phyloP scores from a whole-genome alignment of 2,888 invertebrate genomes.

The Morinoia aosen region DNA sequence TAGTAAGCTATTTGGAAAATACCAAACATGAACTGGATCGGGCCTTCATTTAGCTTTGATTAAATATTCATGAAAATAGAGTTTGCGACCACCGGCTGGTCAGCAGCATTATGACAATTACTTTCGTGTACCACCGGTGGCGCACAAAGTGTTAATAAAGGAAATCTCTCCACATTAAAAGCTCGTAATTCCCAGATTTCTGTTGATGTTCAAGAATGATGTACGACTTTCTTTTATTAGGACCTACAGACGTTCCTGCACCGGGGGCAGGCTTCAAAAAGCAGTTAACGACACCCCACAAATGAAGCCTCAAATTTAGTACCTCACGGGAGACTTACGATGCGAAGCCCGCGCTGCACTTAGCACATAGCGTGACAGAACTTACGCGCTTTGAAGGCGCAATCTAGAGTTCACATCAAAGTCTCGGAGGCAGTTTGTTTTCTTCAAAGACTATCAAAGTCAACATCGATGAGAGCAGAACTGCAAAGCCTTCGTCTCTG shows the following conservation, averaged over 20 bases:
- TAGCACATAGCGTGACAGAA: neutral
- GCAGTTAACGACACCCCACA: neutral
- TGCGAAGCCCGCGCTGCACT: neutral
- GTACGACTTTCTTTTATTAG: neutral
- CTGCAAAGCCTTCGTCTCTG: neutral
- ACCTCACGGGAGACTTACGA: neutral
- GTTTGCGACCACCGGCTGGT: too few relatives aligned
- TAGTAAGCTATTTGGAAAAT: too few relatives aligned
- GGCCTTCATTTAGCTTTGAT: too few relatives aligned
- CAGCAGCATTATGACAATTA: too few relatives aligned
- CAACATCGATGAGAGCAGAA: slow-evolving; percentile 5
- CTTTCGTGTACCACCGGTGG: too few relatives aligned
- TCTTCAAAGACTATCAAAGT: slow-evolving; percentile 28
- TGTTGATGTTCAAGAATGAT: too few relatives aligned
- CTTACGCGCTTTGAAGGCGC: neutral
- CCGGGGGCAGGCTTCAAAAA: neutral
- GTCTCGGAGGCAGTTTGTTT: slow-evolving; percentile 14
- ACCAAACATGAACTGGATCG: too few relatives aligned
- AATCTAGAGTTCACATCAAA: slow-evolving; percentile 26
- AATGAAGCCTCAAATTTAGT: neutral
- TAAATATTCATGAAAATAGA: too few relatives aligned
- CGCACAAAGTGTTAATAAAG: too few relatives aligned
- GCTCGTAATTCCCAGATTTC: too few relatives aligned
- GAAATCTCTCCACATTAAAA: too few relatives aligned
- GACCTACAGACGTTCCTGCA: neutral